Base-by-base conservation (phyloP, 92 coral and sea anemone genomes). In the Desmophyllum pertusum region DNA sequence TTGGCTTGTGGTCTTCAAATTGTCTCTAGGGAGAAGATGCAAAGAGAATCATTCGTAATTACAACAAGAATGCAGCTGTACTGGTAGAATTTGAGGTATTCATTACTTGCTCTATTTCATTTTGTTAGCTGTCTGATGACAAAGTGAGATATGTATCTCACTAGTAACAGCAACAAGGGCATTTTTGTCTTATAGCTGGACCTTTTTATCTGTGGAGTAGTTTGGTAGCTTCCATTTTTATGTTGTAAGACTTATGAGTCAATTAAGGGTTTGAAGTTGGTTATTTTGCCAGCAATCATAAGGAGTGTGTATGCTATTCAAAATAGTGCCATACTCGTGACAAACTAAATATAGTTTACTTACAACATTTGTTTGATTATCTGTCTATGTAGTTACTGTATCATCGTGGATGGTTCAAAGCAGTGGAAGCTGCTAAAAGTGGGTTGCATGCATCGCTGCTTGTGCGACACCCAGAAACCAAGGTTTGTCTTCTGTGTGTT, bases 341-440 rank as follows among this genome's bases (percentile, higher is more conserved):
- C n/a, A n/a, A n/a, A n/a, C n/a, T n/a, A n/a, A n/a, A n/a, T n/a
- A n/a, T n/a, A n/a, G 55, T 50, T 50, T 13, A 27, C 45, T 27
- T 21, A 17, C 18, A 33, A 33, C 1, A 13, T 59, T 42, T 55
- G 3, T 40, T 30, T 52, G 6, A 43, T 70, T 71, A 25, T 46
- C 48, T 48, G 13, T 30, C 72, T 70, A n/a, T 68, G n/a, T 63
- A 96, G 99, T 87, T 96, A 40, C 69, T 96, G 39, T 96, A 96
- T 80, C 99, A 96, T 85, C 99, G 99, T 67, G 98, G 99, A 14
- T 96, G 99, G 99, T 93, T 90, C 84, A 91, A 95, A 62, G 98
- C 99, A 37, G 99, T 96, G 35, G 99, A 96, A 70, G 91, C 95
- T 37, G 99, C 99, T 25, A 95, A 89, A 64, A 94, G 96, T 92